A percentile compares a stretch with the other conserved stretches of the same genome.
These are phyloP conservation scores for Darevskia mixta DNA, from an alignment of 2,797 vertebrate species.

Conservation along the genomic window DNA sequence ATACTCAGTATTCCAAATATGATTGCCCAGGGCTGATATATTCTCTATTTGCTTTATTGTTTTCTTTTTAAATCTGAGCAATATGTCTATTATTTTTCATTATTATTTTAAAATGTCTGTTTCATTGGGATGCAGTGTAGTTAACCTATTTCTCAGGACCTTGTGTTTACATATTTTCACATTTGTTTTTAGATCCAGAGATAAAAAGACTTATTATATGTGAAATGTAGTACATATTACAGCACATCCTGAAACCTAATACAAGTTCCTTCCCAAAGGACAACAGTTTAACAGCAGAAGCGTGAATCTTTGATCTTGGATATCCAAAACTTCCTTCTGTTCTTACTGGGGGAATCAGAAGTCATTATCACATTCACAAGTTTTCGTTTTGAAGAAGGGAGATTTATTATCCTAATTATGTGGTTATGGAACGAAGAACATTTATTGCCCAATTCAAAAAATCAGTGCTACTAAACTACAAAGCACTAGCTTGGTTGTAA, in stretches of 20 bases:
- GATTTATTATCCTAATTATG: conserved; percentile 26
- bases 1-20: neutral
- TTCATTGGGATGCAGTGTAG: neutral
- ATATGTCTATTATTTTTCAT: rapidly evolving
- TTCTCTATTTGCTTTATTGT: neutral
- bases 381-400: conserved; percentile 42
- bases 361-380: conserved; percentile 29
- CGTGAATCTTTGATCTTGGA: conserved; percentile 6
- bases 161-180: neutral
- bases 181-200: neutral
- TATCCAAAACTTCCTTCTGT: neutral
- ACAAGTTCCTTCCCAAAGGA: neutral
- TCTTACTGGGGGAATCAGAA: conserved; percentile 43
- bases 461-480: neutral
- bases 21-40: neutral
- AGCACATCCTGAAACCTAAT: conserved; percentile 36
- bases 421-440: conserved; percentile 57
- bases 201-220: neutral
- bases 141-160: neutral
- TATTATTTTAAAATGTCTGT: conserved; percentile 5
- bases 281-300: conserved; percentile 4
- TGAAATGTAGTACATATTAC: conserved; percentile 3
- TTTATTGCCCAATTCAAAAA: conserved; percentile 49
- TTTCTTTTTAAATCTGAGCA: neutral
- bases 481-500: neutral